A percentile compares a stretch with the other conserved stretches of the same genome.
Conservation (phyloP, 2,888 invertebrate genomes). For the Ochropleura leucogaster region DNA sequence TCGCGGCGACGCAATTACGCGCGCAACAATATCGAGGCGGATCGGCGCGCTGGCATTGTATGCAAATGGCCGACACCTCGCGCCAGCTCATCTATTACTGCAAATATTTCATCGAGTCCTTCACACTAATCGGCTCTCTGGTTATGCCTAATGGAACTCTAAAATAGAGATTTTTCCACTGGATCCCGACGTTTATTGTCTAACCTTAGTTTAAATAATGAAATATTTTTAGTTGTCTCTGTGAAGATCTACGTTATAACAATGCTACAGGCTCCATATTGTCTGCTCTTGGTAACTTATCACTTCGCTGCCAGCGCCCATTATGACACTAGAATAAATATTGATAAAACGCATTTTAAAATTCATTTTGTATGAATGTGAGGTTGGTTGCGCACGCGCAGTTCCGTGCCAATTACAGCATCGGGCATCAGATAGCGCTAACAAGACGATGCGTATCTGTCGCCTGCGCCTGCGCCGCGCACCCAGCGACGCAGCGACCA, state of each 20-base stretch:
- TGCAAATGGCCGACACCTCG: constrained; percentile 72
- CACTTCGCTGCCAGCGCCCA: constrained; percentile 53
- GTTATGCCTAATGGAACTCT: neutral
- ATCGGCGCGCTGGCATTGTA: constrained; percentile 73
- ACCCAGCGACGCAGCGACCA: constrained; percentile 63
- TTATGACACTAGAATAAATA: constrained; percentile 69
- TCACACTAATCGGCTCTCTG: constrained; percentile 33
- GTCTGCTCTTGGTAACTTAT: constrained; percentile 39
- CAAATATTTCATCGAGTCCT: constrained; percentile 38
- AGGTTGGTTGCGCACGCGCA: constrained; percentile 74
- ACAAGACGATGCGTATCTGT: constrained; percentile 89
- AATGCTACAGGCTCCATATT: constrained; percentile 11
- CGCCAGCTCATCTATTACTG: constrained; percentile 33
- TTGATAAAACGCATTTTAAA: constrained; percentile 72
- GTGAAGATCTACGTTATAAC: neutral
- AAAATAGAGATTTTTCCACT: neutral
- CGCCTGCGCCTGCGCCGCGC: constrained; percentile 62
- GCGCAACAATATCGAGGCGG: constrained; percentile 61
- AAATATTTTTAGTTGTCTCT: neutral
- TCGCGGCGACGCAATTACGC: constrained; percentile 57
- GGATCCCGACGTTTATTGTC: neutral
- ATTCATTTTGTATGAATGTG: constrained; percentile 73
- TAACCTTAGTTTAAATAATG: neutral
- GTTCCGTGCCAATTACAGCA: constrained; percentile 88
- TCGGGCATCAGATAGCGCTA: constrained; percentile 88